These are phyloP conservation scores for Scomber scombrus DNA, from an alignment of 2,113 vertebrate genomes.

Conservation along the genomic window DNA sequence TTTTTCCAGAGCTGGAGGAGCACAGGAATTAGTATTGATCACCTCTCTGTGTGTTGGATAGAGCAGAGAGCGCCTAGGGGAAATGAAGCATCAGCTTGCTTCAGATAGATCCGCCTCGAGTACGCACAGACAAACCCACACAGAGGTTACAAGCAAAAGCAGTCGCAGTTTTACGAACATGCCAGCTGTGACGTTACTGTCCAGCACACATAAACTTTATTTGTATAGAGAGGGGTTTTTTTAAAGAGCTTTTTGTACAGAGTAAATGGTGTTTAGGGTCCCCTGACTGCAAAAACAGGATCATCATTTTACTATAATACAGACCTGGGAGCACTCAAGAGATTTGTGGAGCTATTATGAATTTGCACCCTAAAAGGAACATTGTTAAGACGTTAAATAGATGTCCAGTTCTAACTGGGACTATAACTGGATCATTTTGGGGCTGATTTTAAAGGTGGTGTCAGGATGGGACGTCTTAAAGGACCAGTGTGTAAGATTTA, in stretches of 20 bases:
- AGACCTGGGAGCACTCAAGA: neutral
- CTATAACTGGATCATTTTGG: too few species aligned
- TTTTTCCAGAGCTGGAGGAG: slow-evolving; percentile 14
- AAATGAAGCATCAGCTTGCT: slow-evolving; percentile 39
- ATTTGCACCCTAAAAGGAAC: neutral
- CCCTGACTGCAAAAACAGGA: neutral
- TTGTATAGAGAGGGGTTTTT: slow-evolving; percentile 17
- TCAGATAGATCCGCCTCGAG: slow-evolving; percentile 23
- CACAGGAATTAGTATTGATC: slow-evolving; percentile 64
- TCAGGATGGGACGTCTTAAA: too few species aligned
- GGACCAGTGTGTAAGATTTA: too few species aligned
- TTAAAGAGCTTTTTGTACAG: neutral
- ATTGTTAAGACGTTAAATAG: too few species aligned
- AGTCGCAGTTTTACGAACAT: neutral
- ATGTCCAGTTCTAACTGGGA: too few species aligned
- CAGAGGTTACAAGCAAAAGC: slow-evolving; percentile 8
- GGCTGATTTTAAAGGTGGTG: too few species aligned
- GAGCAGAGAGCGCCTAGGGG: slow-evolving; percentile 57
- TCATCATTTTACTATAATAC: slow-evolving; percentile 6
- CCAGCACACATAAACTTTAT: slow-evolving; percentile 1
- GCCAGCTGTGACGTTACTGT: slow-evolving; percentile 29
- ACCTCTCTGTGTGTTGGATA: slow-evolving; percentile 40
- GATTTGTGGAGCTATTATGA: neutral
- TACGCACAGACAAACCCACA: neutral
- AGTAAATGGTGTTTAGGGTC: slow-evolving; percentile 7